Evolutionary conservation across 2,797 vertebrate species (phyloP).

Genomic region (Poeciliopsis infans): DNA sequence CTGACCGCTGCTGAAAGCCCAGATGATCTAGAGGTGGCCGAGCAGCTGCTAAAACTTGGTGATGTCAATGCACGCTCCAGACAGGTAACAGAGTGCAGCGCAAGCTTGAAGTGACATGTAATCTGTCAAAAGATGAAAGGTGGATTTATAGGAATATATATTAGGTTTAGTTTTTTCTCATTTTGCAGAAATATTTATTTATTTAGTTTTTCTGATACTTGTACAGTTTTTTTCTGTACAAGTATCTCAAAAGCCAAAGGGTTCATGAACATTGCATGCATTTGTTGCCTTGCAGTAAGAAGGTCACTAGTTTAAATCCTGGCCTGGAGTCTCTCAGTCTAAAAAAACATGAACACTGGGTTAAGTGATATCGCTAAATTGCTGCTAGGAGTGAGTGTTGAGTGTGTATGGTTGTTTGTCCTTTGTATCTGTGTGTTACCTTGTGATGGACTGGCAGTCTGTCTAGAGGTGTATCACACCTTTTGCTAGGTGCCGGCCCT

Average conservation of each 20-base stretch:
- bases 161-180: constrained; percentile 7
- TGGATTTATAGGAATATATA: constrained; percentile 29
- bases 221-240: neutral
- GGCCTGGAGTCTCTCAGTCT: neutral
- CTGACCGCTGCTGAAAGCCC: constrained; percentile 87
- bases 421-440: neutral
- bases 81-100: constrained; percentile 77
- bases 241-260: neutral
- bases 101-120: neutral
- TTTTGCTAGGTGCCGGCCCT: neutral
- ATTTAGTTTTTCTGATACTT: too few relatives aligned
- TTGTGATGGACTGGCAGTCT: neutral
- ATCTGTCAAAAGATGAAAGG: neutral
- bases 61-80: constrained; percentile 90
- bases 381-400: neutral
- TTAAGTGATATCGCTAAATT: neutral
- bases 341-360: neutral
- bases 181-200: neutral
- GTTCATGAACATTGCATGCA: neutral
- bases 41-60: constrained; percentile 88
- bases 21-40: constrained; percentile 92
- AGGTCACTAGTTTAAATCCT: neutral
- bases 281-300: neutral
- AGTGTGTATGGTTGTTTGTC: neutral
- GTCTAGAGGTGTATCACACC: neutral